These are phyloP conservation scores for Pelusios castaneus DNA, from an alignment of 2,113 vertebrate genomes.

Conservation along the genomic window DNA sequence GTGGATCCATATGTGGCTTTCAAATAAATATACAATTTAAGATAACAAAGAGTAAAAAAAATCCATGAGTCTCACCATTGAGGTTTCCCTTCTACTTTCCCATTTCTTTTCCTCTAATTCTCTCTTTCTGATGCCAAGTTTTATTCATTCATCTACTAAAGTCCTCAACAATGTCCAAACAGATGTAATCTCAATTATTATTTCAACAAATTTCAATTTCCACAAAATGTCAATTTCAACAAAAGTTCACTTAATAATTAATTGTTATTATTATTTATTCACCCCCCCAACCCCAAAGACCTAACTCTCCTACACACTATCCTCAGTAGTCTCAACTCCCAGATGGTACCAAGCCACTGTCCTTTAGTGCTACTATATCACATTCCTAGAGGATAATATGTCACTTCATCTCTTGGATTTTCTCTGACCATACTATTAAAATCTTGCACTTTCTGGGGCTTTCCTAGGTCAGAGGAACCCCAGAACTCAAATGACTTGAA, in stretches of 20 bases:
- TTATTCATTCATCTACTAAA: neutral
- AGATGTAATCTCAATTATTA: neutral
- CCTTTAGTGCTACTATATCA: neutral
- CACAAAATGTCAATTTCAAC: too few relatives aligned
- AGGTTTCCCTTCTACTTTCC: neutral
- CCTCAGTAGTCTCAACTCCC: neutral
- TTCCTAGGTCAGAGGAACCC: neutral
- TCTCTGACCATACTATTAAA: neutral
- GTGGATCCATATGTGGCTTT: neutral
- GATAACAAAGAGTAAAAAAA: neutral
- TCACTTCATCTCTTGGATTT: neutral
- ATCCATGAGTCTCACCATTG: neutral
- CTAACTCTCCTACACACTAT: neutral
- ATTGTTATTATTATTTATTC: too few relatives aligned
- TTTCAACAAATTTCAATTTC: too few relatives aligned
- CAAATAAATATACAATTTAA: neutral
- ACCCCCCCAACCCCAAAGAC: neutral
- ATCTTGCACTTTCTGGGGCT: neutral
- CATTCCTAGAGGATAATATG: neutral
- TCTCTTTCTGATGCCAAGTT: neutral
- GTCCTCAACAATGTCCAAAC: neutral
- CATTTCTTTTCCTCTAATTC: neutral
- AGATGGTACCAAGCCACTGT: neutral
- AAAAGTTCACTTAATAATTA: too few relatives aligned
- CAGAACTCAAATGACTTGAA: neutral